Percentiles rank a stretch among this genome's conserved stretches.
Conservation (phyloP, 2,888 invertebrate species). For the Caenorhabditis sulstoni region DNA sequence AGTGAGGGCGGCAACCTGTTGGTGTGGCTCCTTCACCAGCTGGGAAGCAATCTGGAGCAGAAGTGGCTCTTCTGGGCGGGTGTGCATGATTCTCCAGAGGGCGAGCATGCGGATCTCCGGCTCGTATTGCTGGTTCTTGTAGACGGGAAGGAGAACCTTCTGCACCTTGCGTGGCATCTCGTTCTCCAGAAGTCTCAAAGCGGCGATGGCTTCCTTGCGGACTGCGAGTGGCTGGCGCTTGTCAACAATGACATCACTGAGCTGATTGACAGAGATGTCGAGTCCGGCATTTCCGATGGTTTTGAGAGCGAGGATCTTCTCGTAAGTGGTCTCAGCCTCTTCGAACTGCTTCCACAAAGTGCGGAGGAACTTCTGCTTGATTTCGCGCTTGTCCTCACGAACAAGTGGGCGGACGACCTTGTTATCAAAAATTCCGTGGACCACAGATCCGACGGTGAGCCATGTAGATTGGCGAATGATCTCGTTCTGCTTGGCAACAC, state of each 20-base stretch:
- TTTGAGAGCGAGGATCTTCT: constrained; percentile 76
- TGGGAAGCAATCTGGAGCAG: constrained; percentile 70
- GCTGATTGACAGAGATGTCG: constrained; percentile 65
- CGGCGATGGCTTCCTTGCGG: constrained; percentile 74
- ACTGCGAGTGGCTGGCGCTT: constrained; percentile 63
- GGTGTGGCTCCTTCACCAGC: constrained; percentile 69
- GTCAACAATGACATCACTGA: constrained; percentile 74
- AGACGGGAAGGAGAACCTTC: constrained; percentile 74
- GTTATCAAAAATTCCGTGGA: constrained; percentile 54
- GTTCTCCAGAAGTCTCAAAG: constrained; percentile 68
- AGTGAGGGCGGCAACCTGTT: constrained; percentile 72
- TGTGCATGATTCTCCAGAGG: constrained; percentile 69
- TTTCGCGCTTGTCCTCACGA: constrained; percentile 53
- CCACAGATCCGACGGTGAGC: constrained; percentile 62
- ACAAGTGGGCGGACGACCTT: constrained; percentile 51
- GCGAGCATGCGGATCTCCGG: constrained; percentile 74
- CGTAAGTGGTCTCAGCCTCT: constrained; percentile 64
- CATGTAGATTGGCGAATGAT: constrained; percentile 63
- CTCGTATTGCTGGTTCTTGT: constrained; percentile 68
- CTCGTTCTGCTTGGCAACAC: constrained; percentile 25
- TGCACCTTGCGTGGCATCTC: constrained; percentile 61
- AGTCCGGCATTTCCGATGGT: constrained; percentile 77
- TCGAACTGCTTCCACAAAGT: constrained; percentile 66
- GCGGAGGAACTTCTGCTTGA: constrained; percentile 52
- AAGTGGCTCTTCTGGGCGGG: constrained; percentile 66